Base-by-base conservation (phyloP, 2,797 vertebrate genomes). In the Steatocranus sp. region DNA sequence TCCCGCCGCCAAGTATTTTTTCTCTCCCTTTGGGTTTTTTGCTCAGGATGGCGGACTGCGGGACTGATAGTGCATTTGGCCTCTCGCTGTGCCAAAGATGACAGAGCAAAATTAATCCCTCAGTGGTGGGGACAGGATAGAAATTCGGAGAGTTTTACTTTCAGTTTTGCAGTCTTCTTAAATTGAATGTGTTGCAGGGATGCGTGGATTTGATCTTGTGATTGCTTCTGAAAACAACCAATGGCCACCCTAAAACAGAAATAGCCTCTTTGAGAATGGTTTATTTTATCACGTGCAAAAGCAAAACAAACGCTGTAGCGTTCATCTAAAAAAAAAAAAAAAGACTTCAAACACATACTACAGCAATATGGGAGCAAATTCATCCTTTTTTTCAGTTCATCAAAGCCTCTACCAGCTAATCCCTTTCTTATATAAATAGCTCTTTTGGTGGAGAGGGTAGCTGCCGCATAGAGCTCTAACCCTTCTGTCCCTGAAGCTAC, bases 341-440 rank as follows among this genome's bases (percentile, higher is more conserved):
- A 70, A 46, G 3, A 73, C 41, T 12, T 12, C 41, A 73, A 48
- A 73, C 14, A 15, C 58, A 70, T 61, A 82, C 73, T 20, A 48
- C 20, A 82, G 83, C 88, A 87, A 79, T 83, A 90, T 76, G 63
- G 82, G 80, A 89, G 87, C 85, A 93, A 90, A 92, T 90, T 90
- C 87, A 75, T 88, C 68, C 41, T 18, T 93, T 95, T 95, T 96
- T 90, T 89, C 94, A 90, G 91, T 95, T 95, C 95, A 95, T 96
- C 96, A 96, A 96, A 96, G 96, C 95, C 86, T 95, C 93, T 89
- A 89, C 94, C 86, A 75, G 94, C 95, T 97, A 96, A 97, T 97
- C 96, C 96, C 93, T 96, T 96, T 96, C 95, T 96, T 96, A 96
- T 97, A 97, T 97, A 97, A 97, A 97, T 97, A 97, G 96, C 96